These are phyloP conservation scores for Copsychus sechellarum DNA, from an alignment of 2,113 vertebrate species.

Conservation along the genomic window DNA sequence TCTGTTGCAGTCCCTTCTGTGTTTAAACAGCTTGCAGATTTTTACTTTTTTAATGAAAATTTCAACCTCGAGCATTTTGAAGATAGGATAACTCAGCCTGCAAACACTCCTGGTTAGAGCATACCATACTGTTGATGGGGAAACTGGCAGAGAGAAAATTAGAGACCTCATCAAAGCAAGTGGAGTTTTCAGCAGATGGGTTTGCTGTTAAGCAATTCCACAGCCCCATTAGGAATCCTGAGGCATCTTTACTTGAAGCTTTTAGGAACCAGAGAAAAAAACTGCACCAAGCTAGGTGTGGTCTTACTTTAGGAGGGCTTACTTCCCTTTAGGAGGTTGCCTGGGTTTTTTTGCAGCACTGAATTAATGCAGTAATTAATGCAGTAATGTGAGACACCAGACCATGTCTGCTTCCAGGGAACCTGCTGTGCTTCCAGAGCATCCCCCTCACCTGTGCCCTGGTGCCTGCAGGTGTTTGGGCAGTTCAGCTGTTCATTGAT, in stretches of 20 bases:
- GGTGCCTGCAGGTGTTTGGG: neutral
- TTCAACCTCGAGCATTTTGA: neutral
- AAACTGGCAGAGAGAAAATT: neutral
- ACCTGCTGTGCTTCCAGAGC: no score
- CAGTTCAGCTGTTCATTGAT: neutral
- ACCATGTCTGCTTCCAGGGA: no score
- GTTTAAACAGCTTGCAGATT: neutral
- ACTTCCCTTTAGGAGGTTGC: neutral
- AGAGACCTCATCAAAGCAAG: neutral
- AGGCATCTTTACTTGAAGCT: neutral
- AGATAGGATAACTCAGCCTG: neutral
- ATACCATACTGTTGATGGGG: neutral
- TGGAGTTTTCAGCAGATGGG: neutral
- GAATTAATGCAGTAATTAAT: neutral
- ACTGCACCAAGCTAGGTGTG: fast-evolving
- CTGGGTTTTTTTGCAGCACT: neutral
- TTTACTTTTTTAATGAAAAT: neutral
- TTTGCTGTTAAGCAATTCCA: neutral
- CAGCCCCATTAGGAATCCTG: neutral
- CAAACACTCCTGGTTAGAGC: neutral
- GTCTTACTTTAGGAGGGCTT: neutral
- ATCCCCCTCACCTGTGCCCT: neutral
- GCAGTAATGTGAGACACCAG: neutral
- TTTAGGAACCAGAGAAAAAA: neutral
- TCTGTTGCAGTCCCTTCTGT: neutral